Conservation (phyloP, 2,113 vertebrate genomes). For the Lycocorax pyrrhopterus region DNA sequence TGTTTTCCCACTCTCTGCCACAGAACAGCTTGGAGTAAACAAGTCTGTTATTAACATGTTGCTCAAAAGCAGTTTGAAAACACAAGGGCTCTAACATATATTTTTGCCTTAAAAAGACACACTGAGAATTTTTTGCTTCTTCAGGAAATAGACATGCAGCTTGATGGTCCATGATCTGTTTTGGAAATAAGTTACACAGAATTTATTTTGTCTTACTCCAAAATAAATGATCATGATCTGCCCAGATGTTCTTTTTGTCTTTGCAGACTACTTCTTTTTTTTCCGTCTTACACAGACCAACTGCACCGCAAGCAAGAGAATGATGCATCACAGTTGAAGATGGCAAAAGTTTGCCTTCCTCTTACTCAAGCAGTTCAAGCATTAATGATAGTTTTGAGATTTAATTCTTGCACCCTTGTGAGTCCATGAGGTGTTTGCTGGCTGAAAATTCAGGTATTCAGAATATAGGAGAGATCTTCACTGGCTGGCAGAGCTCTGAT, state of each 20-base stretch:
- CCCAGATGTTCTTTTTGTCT: not conserved
- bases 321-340: not conserved
- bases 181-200: not conserved
- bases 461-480: accelerated
- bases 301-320: not conserved
- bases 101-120: not conserved
- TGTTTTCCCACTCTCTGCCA: not conserved
- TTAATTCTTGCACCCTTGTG: not conserved
- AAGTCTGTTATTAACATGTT: not conserved
- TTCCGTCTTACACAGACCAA: not conserved
- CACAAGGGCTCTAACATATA: not conserved
- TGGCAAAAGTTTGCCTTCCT: not conserved
- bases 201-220: not conserved
- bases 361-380: not conserved
- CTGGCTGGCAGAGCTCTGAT: accelerated
- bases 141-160: not conserved
- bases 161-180: not conserved
- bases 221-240: not conserved
- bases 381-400: not conserved
- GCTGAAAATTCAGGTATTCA: not conserved
- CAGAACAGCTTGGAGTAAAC: not conserved
- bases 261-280: not conserved
- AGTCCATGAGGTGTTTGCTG: not conserved
- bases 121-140: not conserved
- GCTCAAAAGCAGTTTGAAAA: not conserved